Percentiles rank a stretch among this genome's conserved stretches.
These are phyloP conservation scores for Eucidaris tribuloides DNA, from an alignment of 35 echinoderm and acorn worm genomes.

Conservation along the genomic window DNA sequence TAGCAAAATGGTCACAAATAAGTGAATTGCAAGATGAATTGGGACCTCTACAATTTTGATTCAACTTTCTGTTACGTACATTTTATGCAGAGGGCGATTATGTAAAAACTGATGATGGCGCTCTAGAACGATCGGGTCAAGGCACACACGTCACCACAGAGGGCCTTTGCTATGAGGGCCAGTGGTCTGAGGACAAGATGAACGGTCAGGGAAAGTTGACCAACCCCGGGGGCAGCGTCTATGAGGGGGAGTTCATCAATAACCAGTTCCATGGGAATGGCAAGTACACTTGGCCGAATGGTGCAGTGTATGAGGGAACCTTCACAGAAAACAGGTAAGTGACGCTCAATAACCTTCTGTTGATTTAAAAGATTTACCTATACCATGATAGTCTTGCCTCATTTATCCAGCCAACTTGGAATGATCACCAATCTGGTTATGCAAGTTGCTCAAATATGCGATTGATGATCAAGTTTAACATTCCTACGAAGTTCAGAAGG, in stretches of 20 bases:
- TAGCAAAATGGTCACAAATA: too few relatives aligned
- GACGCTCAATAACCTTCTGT: background rate
- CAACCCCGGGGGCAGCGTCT: conserved; percentile 66
- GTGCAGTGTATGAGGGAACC: conserved; percentile 74
- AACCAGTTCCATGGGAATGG: conserved; percentile 94
- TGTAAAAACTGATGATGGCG: conserved; percentile 57
- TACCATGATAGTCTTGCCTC: too few relatives aligned
- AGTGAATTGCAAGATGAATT: too few relatives aligned
- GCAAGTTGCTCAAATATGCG: too few relatives aligned
- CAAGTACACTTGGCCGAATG: conserved; percentile 79
- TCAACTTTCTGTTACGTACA: too few relatives aligned
- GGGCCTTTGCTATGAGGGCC: conserved; percentile 74
- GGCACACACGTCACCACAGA: conserved; percentile 68
- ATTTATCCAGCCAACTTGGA: too few relatives aligned
- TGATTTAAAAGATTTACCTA: too few relatives aligned
- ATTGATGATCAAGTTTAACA: too few relatives aligned
- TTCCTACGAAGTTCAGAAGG: too few relatives aligned
- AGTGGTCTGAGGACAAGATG: conserved; percentile 90
- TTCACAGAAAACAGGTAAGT: conserved; percentile 85
- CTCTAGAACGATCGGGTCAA: conserved; percentile 72
- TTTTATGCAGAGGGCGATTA: conserved; percentile 73
- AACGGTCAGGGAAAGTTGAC: conserved; percentile 73
- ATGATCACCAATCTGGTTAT: too few relatives aligned
- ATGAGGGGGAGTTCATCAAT: conserved; percentile 86
- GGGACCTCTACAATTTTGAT: too few relatives aligned